Conservation (phyloP, 1,140 invertebrate species). For the Diploscapter pachys region DNA sequence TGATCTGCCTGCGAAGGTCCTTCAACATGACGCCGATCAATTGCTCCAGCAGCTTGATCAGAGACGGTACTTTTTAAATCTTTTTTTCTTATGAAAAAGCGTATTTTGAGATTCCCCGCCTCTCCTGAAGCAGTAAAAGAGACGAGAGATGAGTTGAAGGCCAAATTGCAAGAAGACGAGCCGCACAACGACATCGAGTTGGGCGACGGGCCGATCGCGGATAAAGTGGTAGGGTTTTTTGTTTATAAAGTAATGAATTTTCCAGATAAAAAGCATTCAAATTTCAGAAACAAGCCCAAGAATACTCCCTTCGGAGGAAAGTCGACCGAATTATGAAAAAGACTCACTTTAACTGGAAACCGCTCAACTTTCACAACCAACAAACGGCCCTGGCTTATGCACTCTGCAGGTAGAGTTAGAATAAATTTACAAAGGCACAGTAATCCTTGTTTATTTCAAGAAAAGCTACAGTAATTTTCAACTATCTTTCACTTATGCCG, state of each 20-base stretch:
- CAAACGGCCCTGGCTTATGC: slow-evolving; percentile 13
- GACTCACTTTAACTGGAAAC: slow-evolving; percentile 21
- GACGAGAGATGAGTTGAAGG: slow-evolving; percentile 15
- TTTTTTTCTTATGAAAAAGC: too few species aligned
- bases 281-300: background rate
- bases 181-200: slow-evolving; percentile 6
- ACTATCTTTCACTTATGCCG: too few species aligned
- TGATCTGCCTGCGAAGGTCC: slow-evolving; percentile 4
- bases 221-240: slow-evolving; percentile 1
- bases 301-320: slow-evolving; percentile 14
- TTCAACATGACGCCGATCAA: slow-evolving; percentile 20
- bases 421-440: too few species aligned
- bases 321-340: slow-evolving; percentile 23
- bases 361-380: slow-evolving; percentile 4
- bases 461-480: too few species aligned
- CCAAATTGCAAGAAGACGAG: slow-evolving; percentile 11
- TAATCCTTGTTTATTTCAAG: too few species aligned
- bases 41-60: slow-evolving; percentile 5
- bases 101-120: slow-evolving; percentile 1
- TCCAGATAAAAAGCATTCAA: too few species aligned
- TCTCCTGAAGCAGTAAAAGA: slow-evolving; percentile 17
- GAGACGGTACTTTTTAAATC: background rate
- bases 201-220: slow-evolving; percentile 11
- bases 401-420: background rate
- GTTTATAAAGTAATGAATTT: too few species aligned